Conservation (phyloP, 1,140 invertebrate species). For the Cyclargus thomasi region DNA sequence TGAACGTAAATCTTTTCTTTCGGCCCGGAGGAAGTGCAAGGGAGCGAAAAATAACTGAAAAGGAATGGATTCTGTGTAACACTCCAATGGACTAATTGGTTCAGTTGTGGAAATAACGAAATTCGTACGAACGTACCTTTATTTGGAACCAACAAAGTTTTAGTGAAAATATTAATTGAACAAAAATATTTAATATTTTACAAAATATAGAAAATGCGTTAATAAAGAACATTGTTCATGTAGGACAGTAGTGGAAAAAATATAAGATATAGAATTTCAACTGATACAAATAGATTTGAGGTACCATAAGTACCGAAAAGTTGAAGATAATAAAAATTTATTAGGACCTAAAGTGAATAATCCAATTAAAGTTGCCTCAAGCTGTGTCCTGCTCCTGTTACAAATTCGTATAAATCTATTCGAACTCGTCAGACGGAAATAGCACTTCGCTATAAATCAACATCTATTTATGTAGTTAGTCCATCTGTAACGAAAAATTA, state of each 20-base stretch:
- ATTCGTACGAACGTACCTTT: background rate
- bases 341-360: slow-evolving; percentile 37
- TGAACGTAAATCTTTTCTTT: slow-evolving; percentile 37
- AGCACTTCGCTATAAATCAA: slow-evolving; percentile 69
- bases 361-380: slow-evolving; percentile 71
- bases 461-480: slow-evolving; percentile 64
- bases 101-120: slow-evolving; percentile 23
- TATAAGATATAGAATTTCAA: too few relatives aligned
- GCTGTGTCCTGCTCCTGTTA: slow-evolving; percentile 66
- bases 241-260: too few relatives aligned
- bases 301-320: too few relatives aligned
- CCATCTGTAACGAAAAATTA: slow-evolving; percentile 65
- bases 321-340: background rate
- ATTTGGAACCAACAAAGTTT: too few relatives aligned
- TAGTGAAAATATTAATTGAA: background rate
- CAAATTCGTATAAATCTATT: slow-evolving; percentile 72
- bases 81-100: slow-evolving; percentile 33
- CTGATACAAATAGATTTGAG: too few relatives aligned
- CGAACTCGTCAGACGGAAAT: slow-evolving; percentile 69
- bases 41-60: slow-evolving; percentile 39
- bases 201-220: too few relatives aligned
- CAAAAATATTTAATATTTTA: too few relatives aligned
- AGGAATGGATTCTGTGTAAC: slow-evolving; percentile 36
- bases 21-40: slow-evolving; percentile 36
- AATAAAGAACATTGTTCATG: too few relatives aligned